A percentile compares a stretch with the other conserved stretches of the same genome.
Conservation (phyloP, 2,888 invertebrate genomes). For the Tenthredo mesomela region DNA sequence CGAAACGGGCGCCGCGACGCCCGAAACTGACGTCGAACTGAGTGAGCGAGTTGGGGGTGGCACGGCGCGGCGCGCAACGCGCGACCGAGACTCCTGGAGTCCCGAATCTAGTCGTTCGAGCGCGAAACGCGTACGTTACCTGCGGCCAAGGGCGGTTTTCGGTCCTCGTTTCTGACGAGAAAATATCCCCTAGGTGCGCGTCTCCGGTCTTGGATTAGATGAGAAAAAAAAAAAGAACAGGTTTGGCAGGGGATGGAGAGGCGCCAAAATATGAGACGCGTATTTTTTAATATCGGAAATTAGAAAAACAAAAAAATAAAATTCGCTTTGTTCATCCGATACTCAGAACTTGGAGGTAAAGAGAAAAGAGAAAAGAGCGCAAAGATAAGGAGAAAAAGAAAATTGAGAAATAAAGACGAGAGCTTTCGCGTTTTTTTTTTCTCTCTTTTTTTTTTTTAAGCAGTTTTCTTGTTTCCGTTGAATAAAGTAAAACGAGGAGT, state of each 20-base stretch:
- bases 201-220: background rate
- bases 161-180: constrained; percentile 6
- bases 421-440: background rate
- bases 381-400: background rate
- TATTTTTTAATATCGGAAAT: background rate
- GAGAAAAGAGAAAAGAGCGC: background rate
- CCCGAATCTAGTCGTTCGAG: background rate
- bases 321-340: background rate
- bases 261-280: background rate
- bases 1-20: constrained; percentile 49
- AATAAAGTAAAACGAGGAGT: background rate
- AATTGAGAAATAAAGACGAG: background rate
- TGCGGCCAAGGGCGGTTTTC: constrained; percentile 11
- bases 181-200: constrained; percentile 13
- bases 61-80: background rate
- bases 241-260: background rate
- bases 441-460: background rate
- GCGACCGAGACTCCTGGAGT: background rate
- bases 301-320: background rate
- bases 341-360: background rate
- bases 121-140: constrained; percentile 14
- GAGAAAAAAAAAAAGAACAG: background rate
- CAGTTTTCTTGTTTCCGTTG: background rate
- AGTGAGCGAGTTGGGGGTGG: constrained; percentile 7
- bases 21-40: constrained; percentile 39